phyloP scores from a whole-genome alignment of 2,113 vertebrate genomes.

The Thermophis baileyi region DNA sequence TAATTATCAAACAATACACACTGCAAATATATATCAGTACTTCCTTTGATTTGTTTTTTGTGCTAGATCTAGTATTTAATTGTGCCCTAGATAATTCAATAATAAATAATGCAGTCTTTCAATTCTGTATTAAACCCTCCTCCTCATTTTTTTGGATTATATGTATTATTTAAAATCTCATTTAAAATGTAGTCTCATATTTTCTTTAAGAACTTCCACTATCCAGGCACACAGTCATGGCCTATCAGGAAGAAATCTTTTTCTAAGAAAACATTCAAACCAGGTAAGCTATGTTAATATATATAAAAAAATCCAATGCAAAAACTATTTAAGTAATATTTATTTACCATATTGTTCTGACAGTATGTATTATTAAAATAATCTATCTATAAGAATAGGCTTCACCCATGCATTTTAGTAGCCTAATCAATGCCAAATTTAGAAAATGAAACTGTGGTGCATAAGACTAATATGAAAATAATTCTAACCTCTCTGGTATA shows the following conservation, averaged over 20 bases:
- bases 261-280: constrained; percentile 6
- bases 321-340: not conserved
- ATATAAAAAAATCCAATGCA: not conserved
- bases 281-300: not conserved
- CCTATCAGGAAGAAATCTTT: not conserved
- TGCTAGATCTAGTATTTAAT: not conserved
- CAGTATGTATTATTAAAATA: not conserved
- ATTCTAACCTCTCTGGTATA: not conserved
- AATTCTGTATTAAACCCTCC: not conserved
- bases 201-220: not conserved
- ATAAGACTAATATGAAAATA: not conserved
- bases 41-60: not conserved
- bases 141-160: not conserved
- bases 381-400: not conserved
- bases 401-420: not conserved
- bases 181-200: not conserved
- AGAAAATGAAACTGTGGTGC: not conserved
- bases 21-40: too few species aligned
- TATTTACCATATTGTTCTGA: not conserved
- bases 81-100: not conserved
- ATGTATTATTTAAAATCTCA: not conserved
- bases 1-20: not conserved
- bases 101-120: not conserved
- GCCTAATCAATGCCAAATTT: not conserved
- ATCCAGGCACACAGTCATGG: not conserved